Conservation (phyloP, 2,113 vertebrate species). For the Hippolais icterina region DNA sequence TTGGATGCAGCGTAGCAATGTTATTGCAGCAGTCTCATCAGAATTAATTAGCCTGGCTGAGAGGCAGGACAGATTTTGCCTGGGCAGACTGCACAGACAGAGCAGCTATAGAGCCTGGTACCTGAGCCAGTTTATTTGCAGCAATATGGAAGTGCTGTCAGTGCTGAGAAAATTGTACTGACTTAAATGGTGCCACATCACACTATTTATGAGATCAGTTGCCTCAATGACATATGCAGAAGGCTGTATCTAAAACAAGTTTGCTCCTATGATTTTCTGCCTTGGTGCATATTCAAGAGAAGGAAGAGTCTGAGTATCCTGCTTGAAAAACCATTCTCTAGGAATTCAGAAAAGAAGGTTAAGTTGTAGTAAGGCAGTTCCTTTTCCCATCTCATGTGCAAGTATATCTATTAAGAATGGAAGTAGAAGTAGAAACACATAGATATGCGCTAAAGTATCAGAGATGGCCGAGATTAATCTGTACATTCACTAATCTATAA, state of each 20-base stretch:
- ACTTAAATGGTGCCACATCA: background rate
- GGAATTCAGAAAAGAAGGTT: background rate
- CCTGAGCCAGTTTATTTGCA: background rate
- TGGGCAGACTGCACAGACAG: background rate
- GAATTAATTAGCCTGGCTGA: conserved; percentile 26
- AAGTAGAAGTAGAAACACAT: background rate
- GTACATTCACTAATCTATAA: background rate
- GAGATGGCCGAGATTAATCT: background rate
- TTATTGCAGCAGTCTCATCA: background rate
- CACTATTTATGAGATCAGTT: background rate
- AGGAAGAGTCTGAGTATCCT: background rate
- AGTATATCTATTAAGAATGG: background rate
- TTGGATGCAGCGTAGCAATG: rapidly evolving
- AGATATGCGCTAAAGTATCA: background rate
- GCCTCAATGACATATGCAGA: background rate
- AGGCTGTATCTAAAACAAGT: background rate
- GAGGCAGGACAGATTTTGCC: conserved; percentile 11
- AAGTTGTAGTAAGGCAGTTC: background rate
- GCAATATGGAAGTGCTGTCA: background rate
- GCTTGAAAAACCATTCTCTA: background rate
- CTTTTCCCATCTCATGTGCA: background rate
- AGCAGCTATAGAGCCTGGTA: background rate
- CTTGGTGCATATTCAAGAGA: background rate
- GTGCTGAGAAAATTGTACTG: background rate
- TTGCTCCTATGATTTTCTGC: background rate